Evolutionary conservation across 2,113 vertebrate genomes (phyloP).

Genomic region (Crotalus horridus): DNA sequence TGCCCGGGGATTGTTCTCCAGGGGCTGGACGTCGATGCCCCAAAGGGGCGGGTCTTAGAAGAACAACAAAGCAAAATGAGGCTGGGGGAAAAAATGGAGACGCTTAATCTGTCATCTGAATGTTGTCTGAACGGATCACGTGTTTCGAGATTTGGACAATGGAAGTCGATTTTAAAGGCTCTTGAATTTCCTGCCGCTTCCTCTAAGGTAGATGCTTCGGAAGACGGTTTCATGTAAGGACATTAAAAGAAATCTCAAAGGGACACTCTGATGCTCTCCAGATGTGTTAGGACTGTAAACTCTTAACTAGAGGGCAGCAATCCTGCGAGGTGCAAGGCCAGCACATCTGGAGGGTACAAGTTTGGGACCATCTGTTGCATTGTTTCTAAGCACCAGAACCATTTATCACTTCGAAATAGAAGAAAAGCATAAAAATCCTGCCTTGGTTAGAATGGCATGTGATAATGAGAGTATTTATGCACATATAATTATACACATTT

Average conservation of each 20-base stretch:
- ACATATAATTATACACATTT: not conserved
- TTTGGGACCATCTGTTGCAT: not conserved
- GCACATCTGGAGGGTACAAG: not conserved
- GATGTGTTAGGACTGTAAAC: not conserved
- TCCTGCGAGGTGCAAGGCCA: not conserved
- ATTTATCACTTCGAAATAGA: not conserved
- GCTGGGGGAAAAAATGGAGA: not conserved
- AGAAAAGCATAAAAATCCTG: not conserved
- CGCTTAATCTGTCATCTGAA: not conserved
- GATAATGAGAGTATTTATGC: not conserved
- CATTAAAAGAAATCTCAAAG: not conserved
- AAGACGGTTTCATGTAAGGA: not conserved
- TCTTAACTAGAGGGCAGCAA: not conserved
- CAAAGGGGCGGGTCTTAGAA: not conserved
- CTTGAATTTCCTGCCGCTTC: slow-evolving; percentile 4
- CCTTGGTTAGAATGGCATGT: not conserved
- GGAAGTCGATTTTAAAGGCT: not conserved
- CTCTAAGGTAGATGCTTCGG: not conserved
- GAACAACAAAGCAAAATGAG: not conserved
- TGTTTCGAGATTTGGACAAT: not conserved
- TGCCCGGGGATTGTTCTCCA: not conserved
- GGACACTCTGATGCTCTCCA: not conserved
- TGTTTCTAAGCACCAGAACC: not conserved
- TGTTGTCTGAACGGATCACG: not conserved
- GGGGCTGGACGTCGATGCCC: not conserved